Conservation (phyloP, 2,797 vertebrate genomes). For the Valencia hispanica region DNA sequence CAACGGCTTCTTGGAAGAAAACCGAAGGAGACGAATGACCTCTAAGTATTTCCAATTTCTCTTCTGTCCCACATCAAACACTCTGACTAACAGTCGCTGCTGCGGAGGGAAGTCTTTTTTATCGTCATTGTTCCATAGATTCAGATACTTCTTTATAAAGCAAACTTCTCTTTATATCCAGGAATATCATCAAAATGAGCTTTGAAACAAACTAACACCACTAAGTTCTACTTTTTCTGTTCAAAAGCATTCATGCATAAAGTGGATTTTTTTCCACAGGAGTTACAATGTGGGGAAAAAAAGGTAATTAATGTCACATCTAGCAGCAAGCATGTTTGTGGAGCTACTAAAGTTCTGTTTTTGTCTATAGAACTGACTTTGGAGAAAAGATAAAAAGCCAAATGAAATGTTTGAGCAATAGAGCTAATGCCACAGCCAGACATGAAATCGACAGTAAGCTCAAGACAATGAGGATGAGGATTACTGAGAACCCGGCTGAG, state of each 20-base stretch:
- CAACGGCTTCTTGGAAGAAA: constrained; percentile 36
- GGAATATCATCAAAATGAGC: constrained; percentile 44
- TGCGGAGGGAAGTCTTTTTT: constrained; percentile 22
- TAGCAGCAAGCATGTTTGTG: constrained; percentile 31
- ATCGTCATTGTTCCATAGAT: constrained; percentile 40
- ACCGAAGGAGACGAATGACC: constrained; percentile 49
- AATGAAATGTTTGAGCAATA: constrained; percentile 67
- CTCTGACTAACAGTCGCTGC: constrained; percentile 25
- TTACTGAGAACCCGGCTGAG: constrained; percentile 64
- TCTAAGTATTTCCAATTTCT: constrained; percentile 54
- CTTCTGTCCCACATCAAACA: constrained; percentile 45
- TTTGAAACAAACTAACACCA: constrained; percentile 35
- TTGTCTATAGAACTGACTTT: constrained; percentile 57
- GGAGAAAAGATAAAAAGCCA: constrained; percentile 56
- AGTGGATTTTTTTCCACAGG: constrained; percentile 3
- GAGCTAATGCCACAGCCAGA: constrained; percentile 73
- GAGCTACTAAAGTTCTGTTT: constrained; percentile 45
- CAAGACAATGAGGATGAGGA: constrained; percentile 79
- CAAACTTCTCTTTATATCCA: constrained; percentile 44
- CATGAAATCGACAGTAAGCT: constrained; percentile 78
- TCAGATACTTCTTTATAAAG: constrained; percentile 44
- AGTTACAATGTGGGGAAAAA: constrained; percentile 16
- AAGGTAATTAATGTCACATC: constrained; percentile 44
- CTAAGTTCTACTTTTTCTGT: constrained; percentile 11
- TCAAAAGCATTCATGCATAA: background rate